Conservation (phyloP, 1,140 invertebrate species). For the Zaprionus africanus region DNA sequence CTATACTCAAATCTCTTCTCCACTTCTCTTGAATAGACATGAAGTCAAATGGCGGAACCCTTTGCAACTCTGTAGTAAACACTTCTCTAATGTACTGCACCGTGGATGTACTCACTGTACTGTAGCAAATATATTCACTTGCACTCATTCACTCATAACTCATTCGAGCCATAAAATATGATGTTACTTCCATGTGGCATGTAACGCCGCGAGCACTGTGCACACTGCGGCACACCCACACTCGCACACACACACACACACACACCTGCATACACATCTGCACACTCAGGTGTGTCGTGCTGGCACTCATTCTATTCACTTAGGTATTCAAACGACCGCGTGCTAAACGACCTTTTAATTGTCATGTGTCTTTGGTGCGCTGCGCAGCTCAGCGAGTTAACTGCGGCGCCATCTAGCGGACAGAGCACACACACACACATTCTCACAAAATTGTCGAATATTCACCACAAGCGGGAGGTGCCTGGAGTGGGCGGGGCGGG, state of each 20-base stretch:
- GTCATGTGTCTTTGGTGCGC: constrained; percentile 50
- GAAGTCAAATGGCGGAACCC: background rate
- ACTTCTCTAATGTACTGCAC: background rate
- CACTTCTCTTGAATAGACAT: background rate
- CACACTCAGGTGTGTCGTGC: constrained; percentile 6
- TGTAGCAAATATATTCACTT: constrained; percentile 8
- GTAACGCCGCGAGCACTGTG: background rate
- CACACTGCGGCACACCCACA: constrained; percentile 1
- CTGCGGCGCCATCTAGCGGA: constrained; percentile 42
- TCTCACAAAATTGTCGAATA: constrained; percentile 45
- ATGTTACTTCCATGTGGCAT: constrained; percentile 13
- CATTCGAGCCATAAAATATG: constrained; percentile 16
- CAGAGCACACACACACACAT: constrained; percentile 10
- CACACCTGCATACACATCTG: background rate
- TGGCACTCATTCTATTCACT: constrained; percentile 33
- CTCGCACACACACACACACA: background rate
- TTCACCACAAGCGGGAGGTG: constrained; percentile 1
- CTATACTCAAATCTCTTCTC: background rate
- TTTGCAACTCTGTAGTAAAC: background rate
- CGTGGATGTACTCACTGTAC: background rate
- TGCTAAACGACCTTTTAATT: constrained; percentile 78
- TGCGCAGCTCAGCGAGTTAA: constrained; percentile 33
- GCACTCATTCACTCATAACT: constrained; percentile 21
- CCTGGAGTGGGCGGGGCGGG: background rate
- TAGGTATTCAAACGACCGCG: constrained; percentile 54